These are phyloP conservation scores for Gasteruption jaculator DNA, from an alignment of 2,888 invertebrate species.

Conservation along the genomic window DNA sequence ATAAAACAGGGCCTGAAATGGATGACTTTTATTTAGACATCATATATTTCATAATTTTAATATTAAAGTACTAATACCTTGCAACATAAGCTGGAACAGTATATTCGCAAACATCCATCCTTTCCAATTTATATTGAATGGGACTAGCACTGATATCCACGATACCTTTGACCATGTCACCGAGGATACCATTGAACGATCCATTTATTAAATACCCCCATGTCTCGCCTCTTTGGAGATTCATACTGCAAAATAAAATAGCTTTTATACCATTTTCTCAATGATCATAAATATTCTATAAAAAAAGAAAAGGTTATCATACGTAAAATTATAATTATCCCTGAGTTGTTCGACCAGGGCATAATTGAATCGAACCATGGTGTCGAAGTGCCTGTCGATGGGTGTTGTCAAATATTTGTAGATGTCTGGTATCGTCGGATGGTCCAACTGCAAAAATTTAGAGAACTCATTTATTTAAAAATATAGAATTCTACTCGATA, in stretches of 20 bases:
- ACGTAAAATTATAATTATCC: slow-evolving; percentile 68
- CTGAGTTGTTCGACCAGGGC: slow-evolving; percentile 58
- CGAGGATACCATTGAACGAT: slow-evolving; percentile 36
- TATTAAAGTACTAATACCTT: slow-evolving; percentile 48
- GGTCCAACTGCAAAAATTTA: slow-evolving; percentile 29
- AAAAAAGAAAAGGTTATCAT: slow-evolving; percentile 27
- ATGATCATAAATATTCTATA: slow-evolving; percentile 5
- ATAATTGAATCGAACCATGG: slow-evolving; percentile 63
- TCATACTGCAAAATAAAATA: too few relatives aligned
- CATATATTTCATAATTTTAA: too few relatives aligned
- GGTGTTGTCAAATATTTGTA: slow-evolving; percentile 54
- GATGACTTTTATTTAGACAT: too few relatives aligned
- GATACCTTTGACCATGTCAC: slow-evolving; percentile 36
- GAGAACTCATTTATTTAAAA: too few relatives aligned
- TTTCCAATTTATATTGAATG: slow-evolving; percentile 61
- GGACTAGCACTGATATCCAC: slow-evolving; percentile 68
- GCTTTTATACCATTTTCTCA: too few relatives aligned
- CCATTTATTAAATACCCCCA: slow-evolving; percentile 41
- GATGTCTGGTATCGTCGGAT: slow-evolving; percentile 30
- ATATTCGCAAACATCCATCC: slow-evolving; percentile 57
- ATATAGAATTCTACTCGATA: too few relatives aligned
- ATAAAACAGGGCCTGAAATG: slow-evolving; percentile 60
- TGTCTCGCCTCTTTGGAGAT: slow-evolving; percentile 28
- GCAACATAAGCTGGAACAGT: slow-evolving; percentile 61
- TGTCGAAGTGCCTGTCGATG: slow-evolving; percentile 57